phyloP scores from a whole-genome alignment of 2,888 invertebrate genomes.

The Sarcophaga rosellei region DNA sequence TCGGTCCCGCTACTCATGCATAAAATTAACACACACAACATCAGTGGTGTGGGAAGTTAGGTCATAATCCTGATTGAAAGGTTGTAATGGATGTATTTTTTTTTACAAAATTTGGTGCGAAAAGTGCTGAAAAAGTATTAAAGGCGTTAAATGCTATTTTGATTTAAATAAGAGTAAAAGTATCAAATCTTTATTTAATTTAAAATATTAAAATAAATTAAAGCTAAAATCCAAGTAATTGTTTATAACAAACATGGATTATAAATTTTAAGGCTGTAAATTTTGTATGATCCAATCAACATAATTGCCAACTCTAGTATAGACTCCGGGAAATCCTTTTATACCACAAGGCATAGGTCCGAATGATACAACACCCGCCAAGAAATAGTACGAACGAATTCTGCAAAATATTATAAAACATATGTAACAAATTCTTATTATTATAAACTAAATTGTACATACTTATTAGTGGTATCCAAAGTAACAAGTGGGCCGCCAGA shows the following conservation, averaged over 20 bases:
- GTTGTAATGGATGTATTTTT: no score
- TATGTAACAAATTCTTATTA: conserved; percentile 39
- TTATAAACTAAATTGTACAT: neutral
- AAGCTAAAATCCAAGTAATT: neutral
- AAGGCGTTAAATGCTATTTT: neutral
- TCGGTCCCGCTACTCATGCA: no score
- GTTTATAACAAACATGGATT: neutral
- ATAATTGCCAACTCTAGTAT: conserved; percentile 84
- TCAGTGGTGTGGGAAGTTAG: no score
- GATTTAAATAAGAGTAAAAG: neutral
- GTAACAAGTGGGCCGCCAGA: conserved; percentile 85
- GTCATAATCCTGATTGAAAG: no score
- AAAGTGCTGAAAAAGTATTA: no score
- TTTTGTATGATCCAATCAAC: conserved; percentile 83
- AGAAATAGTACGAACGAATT: conserved; percentile 82
- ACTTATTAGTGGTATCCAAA: conserved; percentile 78
- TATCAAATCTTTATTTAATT: neutral
- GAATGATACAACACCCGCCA: conserved; percentile 85
- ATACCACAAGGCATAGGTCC: conserved; percentile 85
- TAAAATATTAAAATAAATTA: neutral
- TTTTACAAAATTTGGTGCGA: no score
- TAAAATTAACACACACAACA: no score
- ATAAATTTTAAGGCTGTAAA: conserved; percentile 73
- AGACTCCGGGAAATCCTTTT: conserved; percentile 85
- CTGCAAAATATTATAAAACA: conserved; percentile 46